phyloP scores from a whole-genome alignment of 2,113 vertebrate genomes.

The Pseudonaja textilis region DNA sequence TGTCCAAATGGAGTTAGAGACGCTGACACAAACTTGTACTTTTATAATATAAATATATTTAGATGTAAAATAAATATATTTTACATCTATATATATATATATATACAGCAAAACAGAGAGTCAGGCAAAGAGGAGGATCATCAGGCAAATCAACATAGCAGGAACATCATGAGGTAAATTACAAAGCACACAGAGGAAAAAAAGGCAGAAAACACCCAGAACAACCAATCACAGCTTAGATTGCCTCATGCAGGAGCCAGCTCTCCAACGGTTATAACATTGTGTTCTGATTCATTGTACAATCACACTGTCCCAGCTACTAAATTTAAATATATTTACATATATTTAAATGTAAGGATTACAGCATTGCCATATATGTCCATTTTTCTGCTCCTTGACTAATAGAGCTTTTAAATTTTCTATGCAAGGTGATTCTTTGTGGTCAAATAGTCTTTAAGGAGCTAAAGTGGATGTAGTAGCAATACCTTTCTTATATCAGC shows the following conservation, averaged over 20 bases:
- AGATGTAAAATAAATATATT: too few relatives aligned
- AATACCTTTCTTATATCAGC: neutral
- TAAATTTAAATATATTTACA: neutral
- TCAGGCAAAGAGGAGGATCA: neutral
- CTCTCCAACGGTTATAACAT: neutral
- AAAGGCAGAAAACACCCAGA: neutral
- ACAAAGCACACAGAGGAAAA: neutral
- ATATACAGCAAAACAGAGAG: neutral
- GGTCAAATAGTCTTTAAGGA: neutral
- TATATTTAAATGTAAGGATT: neutral
- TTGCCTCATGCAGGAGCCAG: neutral
- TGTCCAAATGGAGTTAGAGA: neutral
- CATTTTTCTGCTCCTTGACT: neutral
- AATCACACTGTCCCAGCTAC: neutral
- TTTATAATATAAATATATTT: neutral
- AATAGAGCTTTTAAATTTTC: neutral
- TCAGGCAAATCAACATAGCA: neutral
- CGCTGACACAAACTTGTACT: neutral
- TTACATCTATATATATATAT: neutral
- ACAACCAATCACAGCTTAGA: neutral
- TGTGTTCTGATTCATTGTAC: neutral
- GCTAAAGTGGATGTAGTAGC: neutral
- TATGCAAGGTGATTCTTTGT: neutral
- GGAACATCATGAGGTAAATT: neutral
- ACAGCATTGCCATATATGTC: neutral